Conservation (phyloP, 2,113 vertebrate species). For the Oxyura jamaicensis region DNA sequence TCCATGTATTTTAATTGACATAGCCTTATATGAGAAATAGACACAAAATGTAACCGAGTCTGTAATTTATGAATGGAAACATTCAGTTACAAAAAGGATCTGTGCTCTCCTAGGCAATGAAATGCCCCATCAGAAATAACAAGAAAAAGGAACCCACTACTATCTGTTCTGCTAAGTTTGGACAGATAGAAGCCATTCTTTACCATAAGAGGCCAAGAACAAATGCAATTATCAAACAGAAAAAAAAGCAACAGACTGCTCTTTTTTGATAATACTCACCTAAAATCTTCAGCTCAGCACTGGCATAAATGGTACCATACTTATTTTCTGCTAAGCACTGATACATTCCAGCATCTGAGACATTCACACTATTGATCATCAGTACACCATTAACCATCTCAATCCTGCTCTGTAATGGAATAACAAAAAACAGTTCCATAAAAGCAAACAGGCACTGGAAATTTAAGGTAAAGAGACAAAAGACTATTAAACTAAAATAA, state of each 20-base stretch:
- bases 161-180: neutral
- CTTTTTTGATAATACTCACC: slow-evolving; percentile 74
- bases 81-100: neutral
- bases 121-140: neutral
- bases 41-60: neutral
- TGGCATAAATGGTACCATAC: slow-evolving; percentile 87
- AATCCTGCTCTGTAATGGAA: slow-evolving; percentile 85
- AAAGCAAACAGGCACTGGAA: neutral
- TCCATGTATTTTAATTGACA: neutral
- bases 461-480: neutral
- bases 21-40: neutral
- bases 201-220: neutral
- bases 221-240: neutral
- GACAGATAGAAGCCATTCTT: neutral
- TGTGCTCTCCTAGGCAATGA: neutral
- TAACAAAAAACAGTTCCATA: neutral
- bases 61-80: neutral
- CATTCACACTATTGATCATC: slow-evolving; percentile 84
- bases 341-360: slow-evolving; percentile 95
- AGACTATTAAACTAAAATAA: neutral
- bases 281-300: slow-evolving; percentile 90
- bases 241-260: neutral
- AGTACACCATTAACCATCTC: slow-evolving; percentile 88
- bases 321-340: slow-evolving; percentile 96
- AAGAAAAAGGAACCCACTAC: neutral